Conservation (phyloP, 2,888 invertebrate species). For the Ctenicera cuprea region DNA sequence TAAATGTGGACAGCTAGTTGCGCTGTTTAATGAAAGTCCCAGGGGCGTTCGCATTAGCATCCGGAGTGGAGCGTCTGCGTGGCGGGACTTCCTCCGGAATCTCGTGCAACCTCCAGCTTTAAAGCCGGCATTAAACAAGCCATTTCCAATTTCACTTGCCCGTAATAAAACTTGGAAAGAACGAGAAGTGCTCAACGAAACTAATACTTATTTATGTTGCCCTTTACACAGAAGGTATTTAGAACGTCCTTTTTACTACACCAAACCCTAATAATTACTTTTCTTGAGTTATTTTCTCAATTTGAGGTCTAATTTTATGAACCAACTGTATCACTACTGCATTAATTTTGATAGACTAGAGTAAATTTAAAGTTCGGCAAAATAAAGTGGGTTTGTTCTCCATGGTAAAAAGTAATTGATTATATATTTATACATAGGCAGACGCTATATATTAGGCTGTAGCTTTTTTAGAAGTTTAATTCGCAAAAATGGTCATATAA, state of each 20-base stretch:
- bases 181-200: slow-evolving; percentile 35
- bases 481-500: too few relatives aligned
- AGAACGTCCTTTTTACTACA: slow-evolving; percentile 4
- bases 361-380: too few relatives aligned
- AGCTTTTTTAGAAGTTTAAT: too few relatives aligned
- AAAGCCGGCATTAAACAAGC: slow-evolving; percentile 65
- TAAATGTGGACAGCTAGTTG: slow-evolving; percentile 69
- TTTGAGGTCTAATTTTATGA: neutral
- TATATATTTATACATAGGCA: too few relatives aligned
- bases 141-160: slow-evolving; percentile 66
- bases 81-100: slow-evolving; percentile 64
- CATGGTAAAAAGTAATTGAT: too few relatives aligned
- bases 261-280: slow-evolving; percentile 19
- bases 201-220: slow-evolving; percentile 41
- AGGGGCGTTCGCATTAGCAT: slow-evolving; percentile 69
- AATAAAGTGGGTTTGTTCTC: too few relatives aligned
- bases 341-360: too few relatives aligned
- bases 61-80: slow-evolving; percentile 61
- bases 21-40: slow-evolving; percentile 71
- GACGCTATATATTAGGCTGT: too few relatives aligned
- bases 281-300: slow-evolving; percentile 2
- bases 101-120: slow-evolving; percentile 63
- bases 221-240: slow-evolving; percentile 14
- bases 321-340: too few relatives aligned
- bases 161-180: slow-evolving; percentile 62